Conservation (phyloP, 2,888 invertebrate species). For the Ochlodes sylvanus region DNA sequence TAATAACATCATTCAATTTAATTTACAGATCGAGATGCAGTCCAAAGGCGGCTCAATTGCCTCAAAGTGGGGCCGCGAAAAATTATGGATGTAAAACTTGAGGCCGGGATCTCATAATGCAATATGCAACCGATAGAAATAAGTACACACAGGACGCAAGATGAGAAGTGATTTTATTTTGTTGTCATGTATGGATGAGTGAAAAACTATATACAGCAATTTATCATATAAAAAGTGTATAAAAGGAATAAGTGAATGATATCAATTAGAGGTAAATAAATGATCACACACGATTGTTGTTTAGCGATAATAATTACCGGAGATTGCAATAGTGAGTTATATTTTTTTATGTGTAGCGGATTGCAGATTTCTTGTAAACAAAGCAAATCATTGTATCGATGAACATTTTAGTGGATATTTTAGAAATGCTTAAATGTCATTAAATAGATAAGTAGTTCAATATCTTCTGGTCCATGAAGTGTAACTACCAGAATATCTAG, state of each 20-base stretch:
- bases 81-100: conserved; percentile 80
- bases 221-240: conserved; percentile 63
- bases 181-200: conserved; percentile 70
- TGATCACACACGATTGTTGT: conserved; percentile 64
- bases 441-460: conserved; percentile 46
- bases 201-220: conserved; percentile 52
- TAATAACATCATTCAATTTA: neutral
- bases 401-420: conserved; percentile 59
- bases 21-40: conserved; percentile 95
- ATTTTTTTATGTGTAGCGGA: conserved; percentile 78
- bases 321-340: conserved; percentile 80
- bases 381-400: conserved; percentile 60
- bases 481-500: conserved; percentile 33
- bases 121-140: conserved; percentile 61
- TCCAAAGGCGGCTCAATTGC: conserved; percentile 93
- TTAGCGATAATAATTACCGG: conserved; percentile 71
- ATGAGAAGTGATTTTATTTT: conserved; percentile 84
- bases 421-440: conserved; percentile 66
- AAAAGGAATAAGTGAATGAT: conserved; percentile 75
- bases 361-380: conserved; percentile 55
- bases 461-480: conserved; percentile 42
- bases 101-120: conserved; percentile 83
- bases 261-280: conserved; percentile 66
- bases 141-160: conserved; percentile 70
- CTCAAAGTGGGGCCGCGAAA: conserved; percentile 76